Conservation (phyloP, 2,888 invertebrate genomes). For the Cetonia aurata region DNA sequence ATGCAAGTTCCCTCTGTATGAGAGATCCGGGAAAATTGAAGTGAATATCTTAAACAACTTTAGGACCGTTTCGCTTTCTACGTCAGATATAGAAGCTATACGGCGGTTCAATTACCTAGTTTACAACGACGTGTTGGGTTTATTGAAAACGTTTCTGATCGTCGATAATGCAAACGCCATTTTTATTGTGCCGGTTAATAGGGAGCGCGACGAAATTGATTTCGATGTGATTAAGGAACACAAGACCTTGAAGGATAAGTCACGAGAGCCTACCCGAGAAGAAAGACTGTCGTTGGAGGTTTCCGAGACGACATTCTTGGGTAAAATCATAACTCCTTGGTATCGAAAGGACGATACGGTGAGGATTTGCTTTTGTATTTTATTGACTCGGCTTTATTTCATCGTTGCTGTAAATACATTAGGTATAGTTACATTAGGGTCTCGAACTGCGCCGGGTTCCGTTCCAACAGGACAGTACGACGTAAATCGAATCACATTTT, state of each 20-base stretch:
- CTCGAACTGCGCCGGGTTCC: too few species aligned
- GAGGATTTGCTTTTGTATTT: too few species aligned
- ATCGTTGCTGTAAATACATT: too few species aligned
- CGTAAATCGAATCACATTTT: too few species aligned
- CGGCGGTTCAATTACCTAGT: constrained; percentile 79
- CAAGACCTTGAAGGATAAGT: constrained; percentile 64
- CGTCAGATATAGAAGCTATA: constrained; percentile 69
- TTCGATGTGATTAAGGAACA: constrained; percentile 72
- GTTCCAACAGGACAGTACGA: too few species aligned
- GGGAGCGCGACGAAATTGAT: constrained; percentile 68
- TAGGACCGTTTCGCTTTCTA: constrained; percentile 65
- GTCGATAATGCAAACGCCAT: constrained; percentile 69
- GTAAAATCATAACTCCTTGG: constrained; percentile 88
- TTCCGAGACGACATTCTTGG: constrained; percentile 73
- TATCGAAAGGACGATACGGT: constrained; percentile 74
- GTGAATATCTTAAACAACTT: constrained; percentile 70
- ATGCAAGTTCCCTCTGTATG: constrained; percentile 81
- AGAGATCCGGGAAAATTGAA: constrained; percentile 73
- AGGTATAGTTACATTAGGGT: too few species aligned
- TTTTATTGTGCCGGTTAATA: constrained; percentile 47
- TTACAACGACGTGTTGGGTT: constrained; percentile 78
- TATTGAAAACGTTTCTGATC: constrained; percentile 74
- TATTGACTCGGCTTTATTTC: too few species aligned
- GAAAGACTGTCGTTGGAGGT: constrained; percentile 70
- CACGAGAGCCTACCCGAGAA: constrained; percentile 65